Conservation (phyloP, 2,797 vertebrate genomes). For the Triplophysa yarkandensis region DNA sequence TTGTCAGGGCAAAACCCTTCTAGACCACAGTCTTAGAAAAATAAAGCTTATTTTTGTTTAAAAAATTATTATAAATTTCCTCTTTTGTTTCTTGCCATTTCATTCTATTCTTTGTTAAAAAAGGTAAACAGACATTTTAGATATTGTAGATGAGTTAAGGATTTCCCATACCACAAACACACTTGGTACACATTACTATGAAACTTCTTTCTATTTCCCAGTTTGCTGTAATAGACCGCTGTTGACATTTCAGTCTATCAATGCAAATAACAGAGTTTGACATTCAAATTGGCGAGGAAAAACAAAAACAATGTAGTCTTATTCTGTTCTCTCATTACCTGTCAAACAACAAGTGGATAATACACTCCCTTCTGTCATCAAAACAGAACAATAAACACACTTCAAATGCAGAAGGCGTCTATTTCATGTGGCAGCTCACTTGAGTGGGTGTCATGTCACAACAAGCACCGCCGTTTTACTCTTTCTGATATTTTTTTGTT, state of each 20-base stretch:
- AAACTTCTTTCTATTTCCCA: neutral
- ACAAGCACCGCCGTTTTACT: conserved; percentile 54
- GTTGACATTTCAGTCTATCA: neutral
- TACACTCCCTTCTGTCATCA: conserved; percentile 49
- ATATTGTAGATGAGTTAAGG: neutral
- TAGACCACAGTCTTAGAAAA: conserved; percentile 12
- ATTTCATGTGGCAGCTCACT: conserved; percentile 36
- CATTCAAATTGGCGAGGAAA: conserved; percentile 29
- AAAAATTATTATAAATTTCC: neutral
- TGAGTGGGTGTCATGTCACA: conserved; percentile 51
- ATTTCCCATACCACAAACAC: neutral
- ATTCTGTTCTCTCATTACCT: conserved; percentile 36
- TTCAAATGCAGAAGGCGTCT: conserved; percentile 43
- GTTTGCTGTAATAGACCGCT: neutral
- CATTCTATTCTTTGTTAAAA: neutral
- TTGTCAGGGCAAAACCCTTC: neutral
- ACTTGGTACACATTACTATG: neutral
- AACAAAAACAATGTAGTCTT: conserved; percentile 13
- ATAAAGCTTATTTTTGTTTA: no score
- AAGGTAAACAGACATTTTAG: neutral
- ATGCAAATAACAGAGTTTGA: conserved; percentile 15
- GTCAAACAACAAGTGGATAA: conserved; percentile 51
- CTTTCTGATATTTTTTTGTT: conserved; percentile 42
- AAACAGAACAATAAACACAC: conserved; percentile 61
- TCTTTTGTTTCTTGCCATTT: neutral